A percentile compares a stretch with the other conserved stretches of the same genome.
Evolutionary conservation across 2,797 vertebrate genomes (phyloP).

Genomic region (Danionella dracula): DNA sequence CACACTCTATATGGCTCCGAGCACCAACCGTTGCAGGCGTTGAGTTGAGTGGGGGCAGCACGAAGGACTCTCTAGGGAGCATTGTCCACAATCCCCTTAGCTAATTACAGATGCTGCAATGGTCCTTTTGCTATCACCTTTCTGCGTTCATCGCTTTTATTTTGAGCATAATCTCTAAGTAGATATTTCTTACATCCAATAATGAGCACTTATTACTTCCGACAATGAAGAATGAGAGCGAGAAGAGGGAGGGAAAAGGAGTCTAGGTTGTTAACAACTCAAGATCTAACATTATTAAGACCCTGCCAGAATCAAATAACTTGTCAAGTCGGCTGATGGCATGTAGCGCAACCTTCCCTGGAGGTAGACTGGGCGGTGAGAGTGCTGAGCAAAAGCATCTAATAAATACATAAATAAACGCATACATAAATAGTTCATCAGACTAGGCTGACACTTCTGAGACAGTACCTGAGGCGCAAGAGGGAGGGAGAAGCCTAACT

Average conservation of each 20-base stretch:
- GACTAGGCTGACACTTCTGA: conserved; percentile 57
- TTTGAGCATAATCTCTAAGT: conserved; percentile 69
- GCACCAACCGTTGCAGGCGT: conserved; percentile 6
- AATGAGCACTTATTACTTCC: conserved; percentile 70
- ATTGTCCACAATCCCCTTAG: conserved; percentile 53
- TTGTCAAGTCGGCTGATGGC: conserved; percentile 49
- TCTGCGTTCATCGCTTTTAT: conserved; percentile 60
- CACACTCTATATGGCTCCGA: conserved; percentile 47
- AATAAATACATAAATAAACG: conserved; percentile 66
- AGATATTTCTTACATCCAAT: conserved; percentile 68
- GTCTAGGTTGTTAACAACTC: conserved; percentile 39
- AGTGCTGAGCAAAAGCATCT: conserved; percentile 26
- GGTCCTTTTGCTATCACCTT: conserved; percentile 64
- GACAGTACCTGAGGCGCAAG: conserved; percentile 61
- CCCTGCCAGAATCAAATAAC: conserved; percentile 57
- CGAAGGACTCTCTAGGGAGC: conserved; percentile 49
- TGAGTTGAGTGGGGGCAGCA: conserved; percentile 34
- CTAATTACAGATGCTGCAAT: conserved; percentile 66
- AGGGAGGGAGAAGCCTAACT: conserved; percentile 31
- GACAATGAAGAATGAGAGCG: conserved; percentile 52
- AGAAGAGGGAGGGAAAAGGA: background rate
- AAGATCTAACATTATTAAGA: conserved; percentile 49
- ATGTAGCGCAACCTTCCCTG: conserved; percentile 37
- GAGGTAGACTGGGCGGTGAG: conserved; percentile 13
- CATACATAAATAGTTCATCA: conserved; percentile 64